Percentiles rank a stretch among this genome's conserved stretches.
Conservation (phyloP, 2,888 invertebrate genomes). For the Belgica antarctica region DNA sequence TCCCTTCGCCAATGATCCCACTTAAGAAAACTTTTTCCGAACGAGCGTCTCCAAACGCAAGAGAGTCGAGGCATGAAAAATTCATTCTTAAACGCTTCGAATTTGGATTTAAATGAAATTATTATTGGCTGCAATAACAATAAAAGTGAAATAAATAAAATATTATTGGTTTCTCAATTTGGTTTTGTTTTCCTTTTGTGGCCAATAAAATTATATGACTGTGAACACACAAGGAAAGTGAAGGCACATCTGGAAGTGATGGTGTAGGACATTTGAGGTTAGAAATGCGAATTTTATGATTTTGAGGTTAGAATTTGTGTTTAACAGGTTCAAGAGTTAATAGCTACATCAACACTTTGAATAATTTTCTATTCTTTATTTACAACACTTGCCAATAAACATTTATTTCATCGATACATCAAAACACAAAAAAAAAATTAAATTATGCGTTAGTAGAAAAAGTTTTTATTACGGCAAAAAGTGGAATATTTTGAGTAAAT, state of each 20-base stretch:
- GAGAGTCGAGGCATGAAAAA: slow-evolving; percentile 34
- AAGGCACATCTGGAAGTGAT: not conserved
- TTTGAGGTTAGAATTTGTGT: slow-evolving; percentile 14
- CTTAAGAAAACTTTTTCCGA: slow-evolving; percentile 1
- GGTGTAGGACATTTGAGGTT: not conserved
- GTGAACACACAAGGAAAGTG: not conserved
- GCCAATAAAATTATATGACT: slow-evolving; percentile 41
- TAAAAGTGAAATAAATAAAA: slow-evolving; percentile 38
- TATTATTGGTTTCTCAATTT: slow-evolving; percentile 43
- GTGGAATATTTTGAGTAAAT: slow-evolving; percentile 22
- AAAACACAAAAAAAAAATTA: too few relatives aligned
- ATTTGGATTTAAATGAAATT: slow-evolving; percentile 20
- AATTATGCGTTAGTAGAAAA: too few relatives aligned
- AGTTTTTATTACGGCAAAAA: too few relatives aligned
- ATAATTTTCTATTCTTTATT: too few relatives aligned
- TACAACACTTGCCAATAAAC: too few relatives aligned
- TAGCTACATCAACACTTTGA: too few relatives aligned
- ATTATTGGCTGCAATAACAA: slow-evolving; percentile 42
- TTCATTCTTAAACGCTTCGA: slow-evolving; percentile 33
- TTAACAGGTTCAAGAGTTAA: slow-evolving; percentile 23
- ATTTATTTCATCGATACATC: too few relatives aligned
- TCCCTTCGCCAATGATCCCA: too few relatives aligned
- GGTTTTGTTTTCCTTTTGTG: slow-evolving; percentile 42
- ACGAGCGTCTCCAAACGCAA: not conserved
- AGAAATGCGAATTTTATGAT: slow-evolving; percentile 30